Conservation (phyloP, 2,113 vertebrate species). For the Megaptera novaeangliae region DNA sequence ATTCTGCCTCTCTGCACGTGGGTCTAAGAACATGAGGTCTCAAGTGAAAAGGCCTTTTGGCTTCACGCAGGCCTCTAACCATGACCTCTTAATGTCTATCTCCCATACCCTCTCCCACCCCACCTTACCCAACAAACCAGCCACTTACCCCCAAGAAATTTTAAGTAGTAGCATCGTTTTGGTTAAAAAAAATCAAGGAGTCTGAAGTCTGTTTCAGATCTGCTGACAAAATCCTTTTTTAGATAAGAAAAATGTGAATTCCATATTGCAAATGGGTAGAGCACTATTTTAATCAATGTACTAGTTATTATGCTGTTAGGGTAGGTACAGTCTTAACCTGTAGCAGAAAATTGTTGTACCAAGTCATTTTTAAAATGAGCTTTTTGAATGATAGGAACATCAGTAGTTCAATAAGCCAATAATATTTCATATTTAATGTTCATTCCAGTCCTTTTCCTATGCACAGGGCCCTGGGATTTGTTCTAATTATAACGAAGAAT, state of each 20-base stretch:
- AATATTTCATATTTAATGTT: constrained; percentile 47
- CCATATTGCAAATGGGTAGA: neutral
- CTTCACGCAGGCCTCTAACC: neutral
- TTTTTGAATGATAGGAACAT: neutral
- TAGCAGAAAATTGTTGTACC: neutral
- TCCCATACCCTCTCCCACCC: neutral
- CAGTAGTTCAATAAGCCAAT: constrained; percentile 28
- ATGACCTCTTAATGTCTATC: neutral
- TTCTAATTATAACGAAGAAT: constrained; percentile 18
- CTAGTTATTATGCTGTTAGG: neutral
- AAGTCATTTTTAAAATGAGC: neutral
- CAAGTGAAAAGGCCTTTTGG: neutral
- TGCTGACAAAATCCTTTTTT: neutral
- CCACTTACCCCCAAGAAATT: neutral
- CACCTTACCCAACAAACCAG: neutral
- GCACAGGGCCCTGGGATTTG: neutral
- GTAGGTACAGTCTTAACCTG: neutral
- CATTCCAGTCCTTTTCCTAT: neutral
- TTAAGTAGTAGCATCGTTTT: neutral
- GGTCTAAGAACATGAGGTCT: neutral
- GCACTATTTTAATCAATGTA: neutral
- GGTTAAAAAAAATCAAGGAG: neutral
- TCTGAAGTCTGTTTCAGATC: neutral
- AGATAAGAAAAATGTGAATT: constrained; percentile 13
- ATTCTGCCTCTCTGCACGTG: neutral